Base-by-base conservation (phyloP, 2,888 invertebrate species). In the Hirudinaria manillensis region DNA sequence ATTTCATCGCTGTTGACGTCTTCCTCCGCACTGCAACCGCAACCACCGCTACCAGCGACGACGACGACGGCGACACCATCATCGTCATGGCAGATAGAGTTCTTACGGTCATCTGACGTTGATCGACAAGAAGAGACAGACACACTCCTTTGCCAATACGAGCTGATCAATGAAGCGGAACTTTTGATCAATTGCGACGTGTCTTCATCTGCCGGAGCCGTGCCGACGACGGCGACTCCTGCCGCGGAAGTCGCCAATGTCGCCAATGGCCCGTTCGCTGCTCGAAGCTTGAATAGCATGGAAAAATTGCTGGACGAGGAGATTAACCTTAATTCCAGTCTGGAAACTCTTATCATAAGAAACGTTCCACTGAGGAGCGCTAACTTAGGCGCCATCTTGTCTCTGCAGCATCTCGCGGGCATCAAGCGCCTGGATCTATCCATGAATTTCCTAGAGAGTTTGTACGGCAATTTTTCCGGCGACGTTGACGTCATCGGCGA, bases 391-490 rank as follows among this genome's bases (percentile, higher is more conserved):
- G 61, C 24, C 61, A 29, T 61, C 24, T 29, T 61, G 61, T 27
- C 24, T 61, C 24, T 61, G 24, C 13, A 7, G 29, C 29, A 61
- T 61, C 29, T 61, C 13, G 24, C 13, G 21, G 29, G 29, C 29
- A 16, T 61, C 61, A 61, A 61, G 29, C 61, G 61, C 10, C 61
- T 61, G 24, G 61, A 61, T 61, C 61, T 61, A n/a, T 61, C 61
- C 6, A 27, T 29, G 29, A 61, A 61, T n/a, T 29, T 16, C 24
- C 24, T 61, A 19, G 24, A 24, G 19, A 61, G 19, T 16, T n/a
- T 61, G 61, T 24, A 61, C 61, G 4, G 24, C 61, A 29, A 29
- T 10, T 61, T 29, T 19, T 29, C 61, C 61, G 61, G 61, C 61
- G 45, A 45, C 45, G 16, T 45, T 10, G 45, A 3, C 45, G 45